phyloP scores from a whole-genome alignment of 2,888 invertebrate species.

The Apotomis turbidana region DNA sequence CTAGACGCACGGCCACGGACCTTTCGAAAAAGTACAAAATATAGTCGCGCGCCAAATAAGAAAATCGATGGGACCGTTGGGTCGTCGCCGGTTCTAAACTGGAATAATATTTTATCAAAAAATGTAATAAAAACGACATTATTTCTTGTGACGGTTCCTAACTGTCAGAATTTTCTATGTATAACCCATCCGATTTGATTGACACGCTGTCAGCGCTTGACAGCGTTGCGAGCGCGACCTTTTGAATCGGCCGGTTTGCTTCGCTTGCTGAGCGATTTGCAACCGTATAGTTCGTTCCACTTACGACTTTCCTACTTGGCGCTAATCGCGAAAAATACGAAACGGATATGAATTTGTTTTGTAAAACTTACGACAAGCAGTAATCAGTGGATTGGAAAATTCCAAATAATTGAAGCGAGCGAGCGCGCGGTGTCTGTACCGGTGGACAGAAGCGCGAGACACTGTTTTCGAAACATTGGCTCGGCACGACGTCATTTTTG shows the following conservation, averaged over 20 bases:
- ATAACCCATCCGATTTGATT: conserved; percentile 60
- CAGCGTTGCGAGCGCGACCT: conserved; percentile 48
- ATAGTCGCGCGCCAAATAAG: conserved; percentile 78
- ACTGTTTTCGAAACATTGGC: conserved; percentile 82
- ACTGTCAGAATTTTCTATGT: conserved; percentile 81
- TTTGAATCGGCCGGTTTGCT: conserved; percentile 65
- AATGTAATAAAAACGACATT: conserved; percentile 84
- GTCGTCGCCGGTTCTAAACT: conserved; percentile 74
- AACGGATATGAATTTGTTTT: conserved; percentile 78
- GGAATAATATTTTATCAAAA: conserved; percentile 83
- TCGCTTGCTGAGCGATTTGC: conserved; percentile 57
- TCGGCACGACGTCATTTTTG: conserved; percentile 79
- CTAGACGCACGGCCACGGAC: conserved; percentile 73
- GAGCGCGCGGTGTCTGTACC: conserved; percentile 71
- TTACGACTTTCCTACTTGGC: conserved; percentile 79
- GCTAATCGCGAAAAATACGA: conserved; percentile 80
- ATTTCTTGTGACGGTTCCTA: conserved; percentile 78
- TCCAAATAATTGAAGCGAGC: conserved; percentile 79
- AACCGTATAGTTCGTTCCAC: conserved; percentile 64
- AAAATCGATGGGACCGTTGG: conserved; percentile 81
- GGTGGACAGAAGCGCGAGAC: conserved; percentile 73
- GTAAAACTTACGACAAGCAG: conserved; percentile 76
- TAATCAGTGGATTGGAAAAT: conserved; percentile 86
- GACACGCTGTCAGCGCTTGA: conserved; percentile 45
- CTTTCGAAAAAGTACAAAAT: conserved; percentile 81